Evolutionary conservation across 1,140 invertebrate species (phyloP), one percentile per base, ranked within the genome.

Genomic region (Bombus superbus): DNA sequence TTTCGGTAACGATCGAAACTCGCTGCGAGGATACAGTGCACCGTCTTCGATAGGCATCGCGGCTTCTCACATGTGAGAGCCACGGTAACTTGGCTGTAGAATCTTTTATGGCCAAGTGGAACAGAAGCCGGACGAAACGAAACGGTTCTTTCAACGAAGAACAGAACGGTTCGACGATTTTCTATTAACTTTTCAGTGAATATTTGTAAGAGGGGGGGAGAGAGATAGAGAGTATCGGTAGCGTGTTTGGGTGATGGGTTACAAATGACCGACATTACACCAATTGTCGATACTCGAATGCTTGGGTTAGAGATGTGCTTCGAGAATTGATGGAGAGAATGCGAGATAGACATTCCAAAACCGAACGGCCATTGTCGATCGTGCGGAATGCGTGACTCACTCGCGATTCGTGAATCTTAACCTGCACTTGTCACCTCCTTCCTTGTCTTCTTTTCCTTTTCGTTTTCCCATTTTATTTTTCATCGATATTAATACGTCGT

Each of bases 1-100:
- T 90, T 87, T 90, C 85, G 84, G 89, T 90, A 91, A 89, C 86
- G 90, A 91, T 91, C 86, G 88, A 88, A 88, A 89, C 66, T 76
- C 84, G 73, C 76, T 71, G 80, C 57, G 74, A 64, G 66, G 83
- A 80, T 86, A 68, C 69, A 38, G 88, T 66, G 86, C 28, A n/a
- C n/a, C 57, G 59, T 38, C 18, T 75, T 47, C 88, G 88, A 88
- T 89, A 89, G 76, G 78, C 72, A 89, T 89, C 85, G 68, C 15
- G 85, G 66, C 77, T 62, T 83, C 77, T 53, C 75, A 69, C 86
- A 76, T 84, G 76, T 62, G 80, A 86, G 38, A 44, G n/a, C 42
- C 62, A 81, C 38, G 64, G 62, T 32, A 15, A 53, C 47, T 53
- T 53, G 47, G 47, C 47, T 53, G 73, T 71, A 66, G 68, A 62